Percentiles rank a stretch among this genome's conserved stretches.
Evolutionary conservation across 2,113 vertebrate species (phyloP).

Genomic region (Serilophus lunatus): DNA sequence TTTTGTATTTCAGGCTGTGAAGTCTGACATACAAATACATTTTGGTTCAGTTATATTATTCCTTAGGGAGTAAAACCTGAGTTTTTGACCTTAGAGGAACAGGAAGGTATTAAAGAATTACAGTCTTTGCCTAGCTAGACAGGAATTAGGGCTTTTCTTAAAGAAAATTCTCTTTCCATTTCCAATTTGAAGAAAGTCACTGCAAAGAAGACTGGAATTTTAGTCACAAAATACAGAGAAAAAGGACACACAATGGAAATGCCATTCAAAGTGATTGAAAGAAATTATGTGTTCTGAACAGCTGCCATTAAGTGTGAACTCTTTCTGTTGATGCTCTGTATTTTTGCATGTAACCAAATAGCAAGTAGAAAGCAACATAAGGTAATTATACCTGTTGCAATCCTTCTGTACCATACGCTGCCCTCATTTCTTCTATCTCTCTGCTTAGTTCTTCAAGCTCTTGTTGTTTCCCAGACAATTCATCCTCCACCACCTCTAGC

Average conservation of each 20-base stretch:
- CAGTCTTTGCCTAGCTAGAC: background rate
- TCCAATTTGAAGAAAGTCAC: background rate
- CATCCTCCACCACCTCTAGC: constrained; percentile 82
- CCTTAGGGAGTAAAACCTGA: background rate
- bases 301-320: background rate
- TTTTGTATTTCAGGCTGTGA: background rate
- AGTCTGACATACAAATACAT: background rate
- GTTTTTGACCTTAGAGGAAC: background rate
- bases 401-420: constrained; percentile 85
- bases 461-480: constrained; percentile 81
- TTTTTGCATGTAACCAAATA: background rate
- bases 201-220: background rate
- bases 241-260: background rate
- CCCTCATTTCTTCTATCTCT: constrained; percentile 88
- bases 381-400: constrained; percentile 86
- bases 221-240: background rate
- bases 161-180: background rate
- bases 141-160: background rate
- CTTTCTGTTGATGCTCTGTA: background rate
- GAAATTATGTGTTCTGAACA: background rate
- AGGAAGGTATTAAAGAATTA: background rate
- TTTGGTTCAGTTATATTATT: background rate
- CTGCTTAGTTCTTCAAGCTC: constrained; percentile 85
- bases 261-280: background rate
- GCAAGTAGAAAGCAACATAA: constrained; percentile 56